Conservation (phyloP, 2,113 vertebrate species). For the Garra rufa region DNA sequence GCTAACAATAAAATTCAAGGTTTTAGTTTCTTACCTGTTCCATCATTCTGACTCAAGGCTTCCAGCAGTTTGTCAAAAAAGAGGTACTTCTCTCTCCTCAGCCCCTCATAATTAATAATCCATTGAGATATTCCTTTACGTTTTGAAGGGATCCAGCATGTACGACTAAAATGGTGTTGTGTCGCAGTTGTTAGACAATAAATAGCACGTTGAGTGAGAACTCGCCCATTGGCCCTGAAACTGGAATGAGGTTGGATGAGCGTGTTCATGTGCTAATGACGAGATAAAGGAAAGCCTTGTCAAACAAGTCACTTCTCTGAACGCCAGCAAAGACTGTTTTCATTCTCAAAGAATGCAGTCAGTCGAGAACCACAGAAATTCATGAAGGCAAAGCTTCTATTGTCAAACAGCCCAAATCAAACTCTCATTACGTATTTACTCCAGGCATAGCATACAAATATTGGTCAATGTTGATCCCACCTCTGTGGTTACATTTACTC, state of each 20-base stretch:
- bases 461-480: background rate
- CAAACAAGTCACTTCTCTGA: constrained; percentile 66
- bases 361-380: constrained; percentile 55
- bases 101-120: constrained; percentile 17
- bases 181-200: constrained; percentile 23
- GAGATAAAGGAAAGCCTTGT: constrained; percentile 63
- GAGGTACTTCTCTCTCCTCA: background rate
- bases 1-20: background rate
- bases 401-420: background rate
- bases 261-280: constrained; percentile 54
- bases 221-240: constrained; percentile 6
- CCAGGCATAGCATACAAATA: background rate
- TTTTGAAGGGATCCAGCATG: constrained; percentile 9
- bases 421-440: constrained; percentile 22
- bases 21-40: constrained; percentile 52
- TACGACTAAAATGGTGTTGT: background rate
- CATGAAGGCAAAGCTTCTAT: constrained; percentile 18
- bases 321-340: constrained; percentile 39
- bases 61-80: constrained; percentile 19
- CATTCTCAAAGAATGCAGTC: constrained; percentile 71
- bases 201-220: background rate
- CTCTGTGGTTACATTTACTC: constrained; percentile 3
- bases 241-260: constrained; percentile 61
- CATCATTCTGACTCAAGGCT: constrained; percentile 34
- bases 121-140: background rate